A percentile compares a stretch with the other conserved stretches of the same genome.
Evolutionary conservation across 2,797 vertebrate genomes (phyloP).

Genomic region (Pteropus rufus): DNA sequence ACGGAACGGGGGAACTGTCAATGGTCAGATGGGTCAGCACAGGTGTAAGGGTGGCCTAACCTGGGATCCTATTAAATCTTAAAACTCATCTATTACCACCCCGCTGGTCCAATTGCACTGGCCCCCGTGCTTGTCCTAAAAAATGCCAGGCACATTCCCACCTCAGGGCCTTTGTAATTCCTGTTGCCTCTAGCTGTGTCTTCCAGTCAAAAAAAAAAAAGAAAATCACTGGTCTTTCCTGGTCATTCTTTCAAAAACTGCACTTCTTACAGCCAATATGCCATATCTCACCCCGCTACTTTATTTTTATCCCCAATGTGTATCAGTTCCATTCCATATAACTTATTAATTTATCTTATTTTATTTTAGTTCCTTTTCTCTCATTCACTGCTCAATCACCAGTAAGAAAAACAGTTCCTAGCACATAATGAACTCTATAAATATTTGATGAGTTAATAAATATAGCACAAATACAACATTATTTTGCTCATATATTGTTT

Average conservation of each 20-base stretch:
- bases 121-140: not conserved
- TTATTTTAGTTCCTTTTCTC: not conserved
- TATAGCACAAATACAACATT: not conserved
- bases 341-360: not conserved
- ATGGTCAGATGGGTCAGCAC: not conserved
- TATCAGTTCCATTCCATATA: not conserved
- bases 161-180: not conserved
- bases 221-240: too few relatives aligned
- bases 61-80: fast-evolving
- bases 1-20: fast-evolving
- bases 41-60: not conserved
- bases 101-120: too few relatives aligned
- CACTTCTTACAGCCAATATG: not conserved
- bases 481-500: not conserved
- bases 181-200: not conserved
- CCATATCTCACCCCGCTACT: not conserved
- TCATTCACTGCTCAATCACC: not conserved
- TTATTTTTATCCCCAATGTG: not conserved
- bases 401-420: not conserved
- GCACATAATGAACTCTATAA: not conserved
- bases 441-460: not conserved
- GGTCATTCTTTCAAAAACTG: not conserved
- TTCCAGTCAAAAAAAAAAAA: too few relatives aligned
- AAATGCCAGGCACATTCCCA: not conserved
- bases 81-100: not conserved